phyloP scores from a whole-genome alignment of 1,140 invertebrate genomes.

The Tenebrio molitor region DNA sequence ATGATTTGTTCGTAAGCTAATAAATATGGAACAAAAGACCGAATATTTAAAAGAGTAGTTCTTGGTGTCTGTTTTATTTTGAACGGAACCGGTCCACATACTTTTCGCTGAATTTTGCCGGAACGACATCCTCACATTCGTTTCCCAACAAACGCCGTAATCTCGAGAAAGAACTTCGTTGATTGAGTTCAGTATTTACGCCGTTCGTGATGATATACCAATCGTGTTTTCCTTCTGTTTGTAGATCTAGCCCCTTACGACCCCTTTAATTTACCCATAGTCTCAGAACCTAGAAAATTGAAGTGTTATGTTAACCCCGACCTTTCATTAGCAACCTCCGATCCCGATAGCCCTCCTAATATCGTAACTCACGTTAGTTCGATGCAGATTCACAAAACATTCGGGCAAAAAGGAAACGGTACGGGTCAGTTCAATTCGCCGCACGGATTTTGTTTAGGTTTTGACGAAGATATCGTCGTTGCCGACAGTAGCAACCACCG shows the following conservation, averaged over 20 bases:
- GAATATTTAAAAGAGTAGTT: too few relatives aligned
- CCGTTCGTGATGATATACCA: background rate
- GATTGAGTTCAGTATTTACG: background rate
- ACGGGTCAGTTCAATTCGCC: conserved; percentile 36
- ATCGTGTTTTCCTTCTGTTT: conserved; percentile 16
- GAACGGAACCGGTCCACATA: too few relatives aligned
- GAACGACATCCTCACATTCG: too few relatives aligned
- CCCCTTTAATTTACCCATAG: conserved; percentile 8
- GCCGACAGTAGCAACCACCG: conserved; percentile 37
- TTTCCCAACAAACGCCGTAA: too few relatives aligned
- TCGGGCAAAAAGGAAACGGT: conserved; percentile 26
- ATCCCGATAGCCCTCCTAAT: conserved; percentile 10
- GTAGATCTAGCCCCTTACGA: conserved; percentile 29
- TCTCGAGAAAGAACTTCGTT: background rate
- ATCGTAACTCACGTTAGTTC: background rate
- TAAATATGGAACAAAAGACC: too few relatives aligned
- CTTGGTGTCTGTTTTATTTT: too few relatives aligned
- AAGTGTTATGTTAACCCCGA: conserved; percentile 3
- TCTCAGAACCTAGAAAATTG: background rate
- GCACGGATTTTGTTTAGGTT: conserved; percentile 33
- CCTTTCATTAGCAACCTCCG: conserved; percentile 13
- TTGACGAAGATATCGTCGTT: conserved; percentile 40
- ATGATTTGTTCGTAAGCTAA: too few relatives aligned
- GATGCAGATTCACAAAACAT: conserved; percentile 29
- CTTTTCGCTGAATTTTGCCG: too few relatives aligned